These are phyloP conservation scores for Tonatia bakeri DNA, from an alignment of 2,113 vertebrate species.

Conservation along the genomic window DNA sequence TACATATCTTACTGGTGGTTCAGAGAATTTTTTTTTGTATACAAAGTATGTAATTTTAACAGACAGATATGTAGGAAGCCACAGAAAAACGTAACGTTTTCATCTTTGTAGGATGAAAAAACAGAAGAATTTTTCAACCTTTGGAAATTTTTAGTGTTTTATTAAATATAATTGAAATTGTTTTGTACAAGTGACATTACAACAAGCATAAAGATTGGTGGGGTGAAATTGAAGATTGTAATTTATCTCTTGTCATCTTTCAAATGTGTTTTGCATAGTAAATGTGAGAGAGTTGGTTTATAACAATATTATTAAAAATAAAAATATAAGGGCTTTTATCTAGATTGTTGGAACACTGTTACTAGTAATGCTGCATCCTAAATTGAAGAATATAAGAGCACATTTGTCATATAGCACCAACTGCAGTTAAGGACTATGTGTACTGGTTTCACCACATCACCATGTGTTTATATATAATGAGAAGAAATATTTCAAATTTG, in stretches of 20 bases:
- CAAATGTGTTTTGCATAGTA: constrained; percentile 17
- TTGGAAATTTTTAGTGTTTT: background rate
- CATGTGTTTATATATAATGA: background rate
- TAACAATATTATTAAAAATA: constrained; percentile 8
- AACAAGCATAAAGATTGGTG: constrained; percentile 20
- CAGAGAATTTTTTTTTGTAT: background rate
- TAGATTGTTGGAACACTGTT: background rate
- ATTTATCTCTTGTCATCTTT: constrained; percentile 46
- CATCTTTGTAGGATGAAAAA: background rate
- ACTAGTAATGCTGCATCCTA: background rate
- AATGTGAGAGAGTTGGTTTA: background rate
- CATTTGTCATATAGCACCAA: background rate
- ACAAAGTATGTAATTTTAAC: constrained; percentile 10
- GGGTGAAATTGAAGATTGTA: constrained; percentile 35
- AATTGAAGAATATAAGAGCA: background rate
- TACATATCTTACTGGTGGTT: background rate
- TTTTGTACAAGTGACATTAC: constrained; percentile 38
- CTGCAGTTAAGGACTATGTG: background rate
- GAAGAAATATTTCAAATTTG: background rate
- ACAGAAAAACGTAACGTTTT: background rate
- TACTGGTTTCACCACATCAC: background rate
- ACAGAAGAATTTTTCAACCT: background rate
- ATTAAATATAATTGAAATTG: constrained; percentile 26
- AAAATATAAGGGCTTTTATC: background rate
- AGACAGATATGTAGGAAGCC: background rate